A percentile compares a stretch with the other conserved stretches of the same genome.
These are phyloP conservation scores for Leptocoma aspasia DNA, from an alignment of 2,113 vertebrate species.

Conservation along the genomic window DNA sequence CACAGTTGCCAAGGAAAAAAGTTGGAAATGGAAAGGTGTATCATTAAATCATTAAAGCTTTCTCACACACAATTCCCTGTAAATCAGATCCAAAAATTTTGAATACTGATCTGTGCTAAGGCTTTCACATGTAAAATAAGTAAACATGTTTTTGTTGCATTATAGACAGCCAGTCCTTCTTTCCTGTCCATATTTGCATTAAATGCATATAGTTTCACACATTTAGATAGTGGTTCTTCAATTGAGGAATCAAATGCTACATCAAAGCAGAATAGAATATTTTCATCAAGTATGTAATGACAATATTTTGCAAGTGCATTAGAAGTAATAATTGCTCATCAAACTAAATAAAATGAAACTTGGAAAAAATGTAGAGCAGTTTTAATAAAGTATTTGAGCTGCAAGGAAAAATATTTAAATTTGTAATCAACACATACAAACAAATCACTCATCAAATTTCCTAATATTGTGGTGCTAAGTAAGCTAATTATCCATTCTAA, in stretches of 20 bases:
- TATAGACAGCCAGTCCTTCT: neutral
- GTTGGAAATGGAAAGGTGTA: neutral
- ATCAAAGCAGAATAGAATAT: slow-evolving; percentile 18
- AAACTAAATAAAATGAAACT: slow-evolving; percentile 25
- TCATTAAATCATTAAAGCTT: slow-evolving; percentile 1
- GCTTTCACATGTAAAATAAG: neutral
- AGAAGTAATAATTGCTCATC: slow-evolving; percentile 6
- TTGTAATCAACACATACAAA: neutral
- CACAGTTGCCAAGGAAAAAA: neutral
- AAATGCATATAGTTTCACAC: slow-evolving; percentile 15
- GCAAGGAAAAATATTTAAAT: neutral
- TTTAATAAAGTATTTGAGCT: neutral
- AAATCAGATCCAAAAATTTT: neutral
- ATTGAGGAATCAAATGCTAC: neutral
- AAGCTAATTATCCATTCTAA: slow-evolving; percentile 21
- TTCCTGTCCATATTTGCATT: neutral
- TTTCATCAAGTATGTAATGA: neutral
- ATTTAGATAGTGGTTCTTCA: neutral
- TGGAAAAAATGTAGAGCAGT: neutral
- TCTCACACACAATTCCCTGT: neutral
- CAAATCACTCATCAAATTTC: neutral
- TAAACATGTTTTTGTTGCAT: neutral
- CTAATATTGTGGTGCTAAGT: slow-evolving; percentile 2
- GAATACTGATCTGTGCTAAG: neutral
- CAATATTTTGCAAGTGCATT: slow-evolving; percentile 7